Percentiles rank a stretch among this genome's conserved stretches.
Conservation (phyloP, 1,140 invertebrate species). For the Heterodera schachtii region DNA sequence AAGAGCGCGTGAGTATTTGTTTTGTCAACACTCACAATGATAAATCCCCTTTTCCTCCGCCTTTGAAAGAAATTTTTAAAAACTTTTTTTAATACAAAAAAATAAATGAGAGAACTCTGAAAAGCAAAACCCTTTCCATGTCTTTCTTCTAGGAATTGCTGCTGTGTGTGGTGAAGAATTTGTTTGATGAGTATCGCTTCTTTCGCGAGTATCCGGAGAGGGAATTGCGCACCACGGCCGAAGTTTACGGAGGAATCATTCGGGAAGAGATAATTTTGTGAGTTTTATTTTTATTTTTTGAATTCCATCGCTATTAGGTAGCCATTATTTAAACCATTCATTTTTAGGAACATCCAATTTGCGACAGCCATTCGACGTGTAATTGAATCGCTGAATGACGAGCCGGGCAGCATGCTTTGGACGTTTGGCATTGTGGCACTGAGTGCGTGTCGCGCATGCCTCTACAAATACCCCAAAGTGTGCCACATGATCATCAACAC, state of each 20-base stretch:
- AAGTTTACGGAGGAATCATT: slow-evolving; percentile 96
- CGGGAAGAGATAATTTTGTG: slow-evolving; percentile 80
- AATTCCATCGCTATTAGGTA: no score
- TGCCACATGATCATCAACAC: slow-evolving; percentile 57
- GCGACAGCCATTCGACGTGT: slow-evolving; percentile 60
- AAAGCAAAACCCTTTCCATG: no score
- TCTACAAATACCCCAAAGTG: slow-evolving; percentile 59
- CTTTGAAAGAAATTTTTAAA: no score
- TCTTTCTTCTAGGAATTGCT: slow-evolving; percentile 74
- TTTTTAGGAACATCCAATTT: slow-evolving; percentile 56
- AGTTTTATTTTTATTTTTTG: not conserved
- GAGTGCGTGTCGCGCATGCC: slow-evolving; percentile 49
- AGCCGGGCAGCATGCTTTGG: slow-evolving; percentile 46
- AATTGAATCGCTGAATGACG: slow-evolving; percentile 53
- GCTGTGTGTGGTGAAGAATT: slow-evolving; percentile 93
- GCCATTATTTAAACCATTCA: not conserved
- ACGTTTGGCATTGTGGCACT: slow-evolving; percentile 61
- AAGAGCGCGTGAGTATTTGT: slow-evolving; percentile 37
- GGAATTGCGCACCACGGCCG: slow-evolving; percentile 93
- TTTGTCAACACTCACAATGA: no score
- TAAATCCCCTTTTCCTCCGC: no score
- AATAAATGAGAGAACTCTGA: no score
- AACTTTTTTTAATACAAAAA: no score
- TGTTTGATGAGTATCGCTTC: slow-evolving; percentile 97
- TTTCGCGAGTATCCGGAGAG: slow-evolving; percentile 98